These are phyloP conservation scores for Nomada goodeniana DNA, from an alignment of 2,888 invertebrate species.

Conservation along the genomic window DNA sequence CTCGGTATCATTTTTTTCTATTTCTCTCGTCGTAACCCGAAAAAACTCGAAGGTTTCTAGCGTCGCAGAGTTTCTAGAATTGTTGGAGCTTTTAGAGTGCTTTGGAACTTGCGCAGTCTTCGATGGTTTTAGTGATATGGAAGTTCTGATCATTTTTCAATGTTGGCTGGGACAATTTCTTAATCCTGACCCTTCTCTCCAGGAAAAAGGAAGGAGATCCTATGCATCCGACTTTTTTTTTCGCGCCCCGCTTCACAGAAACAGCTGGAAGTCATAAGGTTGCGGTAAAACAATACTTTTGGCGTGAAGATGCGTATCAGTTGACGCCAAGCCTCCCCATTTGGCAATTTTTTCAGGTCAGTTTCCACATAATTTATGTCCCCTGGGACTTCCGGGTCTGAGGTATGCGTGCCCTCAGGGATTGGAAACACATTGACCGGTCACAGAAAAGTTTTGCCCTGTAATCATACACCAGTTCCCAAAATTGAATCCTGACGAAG, in stretches of 20 bases:
- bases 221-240: slow-evolving; percentile 13
- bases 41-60: too few species aligned
- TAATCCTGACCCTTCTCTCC: background rate
- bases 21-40: background rate
- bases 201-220: slow-evolving; percentile 23
- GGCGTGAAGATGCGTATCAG: slow-evolving; percentile 47
- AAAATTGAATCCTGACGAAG: too few species aligned
- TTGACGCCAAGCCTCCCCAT: slow-evolving; percentile 15
- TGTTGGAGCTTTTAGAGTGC: background rate
- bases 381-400: slow-evolving; percentile 51
- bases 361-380: slow-evolving; percentile 57
- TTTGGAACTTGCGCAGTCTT: background rate
- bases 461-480: too few species aligned
- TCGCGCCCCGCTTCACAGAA: slow-evolving; percentile 9
- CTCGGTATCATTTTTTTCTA: slow-evolving; percentile 25
- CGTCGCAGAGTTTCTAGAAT: too few species aligned
- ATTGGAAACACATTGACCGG: background rate
- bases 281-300: slow-evolving; percentile 67
- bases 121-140: background rate
- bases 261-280: slow-evolving; percentile 69
- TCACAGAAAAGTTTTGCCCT: too few species aligned
- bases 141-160: background rate
- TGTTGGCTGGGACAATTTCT: background rate
- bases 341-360: slow-evolving; percentile 46
- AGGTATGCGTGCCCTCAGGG: background rate